phyloP scores from a whole-genome alignment of 2,797 vertebrate genomes.

The Sitta carolinensis region DNA sequence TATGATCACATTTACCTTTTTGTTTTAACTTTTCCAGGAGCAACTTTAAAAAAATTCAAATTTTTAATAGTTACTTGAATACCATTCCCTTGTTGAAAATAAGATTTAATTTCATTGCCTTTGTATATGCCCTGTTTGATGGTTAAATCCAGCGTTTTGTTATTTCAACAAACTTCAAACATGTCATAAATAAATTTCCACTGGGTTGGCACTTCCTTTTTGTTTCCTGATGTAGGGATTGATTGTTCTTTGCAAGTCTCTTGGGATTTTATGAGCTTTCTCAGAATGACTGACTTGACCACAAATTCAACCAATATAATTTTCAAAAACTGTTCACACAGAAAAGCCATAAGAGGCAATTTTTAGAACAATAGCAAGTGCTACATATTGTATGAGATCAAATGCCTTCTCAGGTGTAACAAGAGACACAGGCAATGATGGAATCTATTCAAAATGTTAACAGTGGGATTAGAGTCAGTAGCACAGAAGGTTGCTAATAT shows the following conservation, averaged over 20 bases:
- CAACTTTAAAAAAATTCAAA: neutral
- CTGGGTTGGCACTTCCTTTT: constrained; percentile 79
- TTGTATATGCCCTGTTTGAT: constrained; percentile 13
- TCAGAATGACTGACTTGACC: constrained; percentile 59
- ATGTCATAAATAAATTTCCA: constrained; percentile 78
- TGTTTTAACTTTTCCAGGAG: neutral
- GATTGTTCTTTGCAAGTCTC: constrained; percentile 75
- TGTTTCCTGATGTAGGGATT: constrained; percentile 74
- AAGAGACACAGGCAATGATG: neutral
- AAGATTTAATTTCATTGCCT: constrained; percentile 25
- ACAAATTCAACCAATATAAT: neutral
- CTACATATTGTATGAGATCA: neutral
- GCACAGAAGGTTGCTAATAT: neutral
- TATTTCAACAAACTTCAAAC: constrained; percentile 77
- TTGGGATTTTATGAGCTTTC: constrained; percentile 55
- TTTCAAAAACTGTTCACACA: constrained; percentile 45
- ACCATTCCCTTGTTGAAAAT: neutral
- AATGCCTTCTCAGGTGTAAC: constrained; percentile 49
- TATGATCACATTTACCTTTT: neutral
- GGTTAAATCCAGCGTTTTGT: constrained; percentile 64
- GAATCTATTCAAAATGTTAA: neutral
- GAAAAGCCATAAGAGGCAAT: constrained; percentile 33
- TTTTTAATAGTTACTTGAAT: neutral
- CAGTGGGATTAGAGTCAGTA: neutral
- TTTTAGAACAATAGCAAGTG: constrained; percentile 22